These are phyloP conservation scores for Melospiza georgiana DNA, from an alignment of 2,113 vertebrate genomes.

Conservation along the genomic window DNA sequence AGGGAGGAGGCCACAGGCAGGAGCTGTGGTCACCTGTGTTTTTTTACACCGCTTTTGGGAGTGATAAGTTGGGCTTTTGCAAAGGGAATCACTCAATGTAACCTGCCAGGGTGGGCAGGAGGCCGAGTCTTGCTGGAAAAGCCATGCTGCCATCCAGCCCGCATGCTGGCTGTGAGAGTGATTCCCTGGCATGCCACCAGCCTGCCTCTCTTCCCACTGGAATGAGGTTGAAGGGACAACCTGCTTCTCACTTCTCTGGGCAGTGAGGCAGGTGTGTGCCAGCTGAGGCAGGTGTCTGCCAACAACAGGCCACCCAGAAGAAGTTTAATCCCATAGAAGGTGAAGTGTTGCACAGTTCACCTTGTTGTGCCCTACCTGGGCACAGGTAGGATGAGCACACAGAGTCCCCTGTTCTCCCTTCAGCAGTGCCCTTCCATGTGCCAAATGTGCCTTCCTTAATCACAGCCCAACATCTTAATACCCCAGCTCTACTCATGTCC, in stretches of 20 bases:
- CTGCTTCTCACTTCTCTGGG: not conserved
- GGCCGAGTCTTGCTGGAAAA: not conserved
- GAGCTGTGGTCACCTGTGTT: not conserved
- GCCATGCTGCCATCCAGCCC: not conserved
- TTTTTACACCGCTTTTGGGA: not conserved
- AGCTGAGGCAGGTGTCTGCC: not conserved
- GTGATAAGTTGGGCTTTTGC: not conserved
- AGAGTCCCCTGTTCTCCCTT: not conserved
- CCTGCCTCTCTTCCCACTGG: not conserved
- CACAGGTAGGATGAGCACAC: not conserved
- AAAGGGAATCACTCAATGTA: not conserved
- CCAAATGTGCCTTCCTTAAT: not conserved
- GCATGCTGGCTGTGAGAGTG: rapidly evolving
- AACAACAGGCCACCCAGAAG: not conserved
- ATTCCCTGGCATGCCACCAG: not conserved
- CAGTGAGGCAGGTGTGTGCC: not conserved
- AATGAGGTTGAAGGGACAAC: not conserved
- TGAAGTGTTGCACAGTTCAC: not conserved
- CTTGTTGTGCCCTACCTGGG: not conserved
- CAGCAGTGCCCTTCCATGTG: too few relatives aligned
- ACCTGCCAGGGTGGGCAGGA: not conserved
- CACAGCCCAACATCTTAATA: not conserved
- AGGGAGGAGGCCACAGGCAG: not conserved
- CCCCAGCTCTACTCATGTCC: not conserved
- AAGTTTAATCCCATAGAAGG: not conserved